Evolutionary conservation across 2,888 invertebrate species (phyloP).

Genomic region (Drosophila merina): DNA sequence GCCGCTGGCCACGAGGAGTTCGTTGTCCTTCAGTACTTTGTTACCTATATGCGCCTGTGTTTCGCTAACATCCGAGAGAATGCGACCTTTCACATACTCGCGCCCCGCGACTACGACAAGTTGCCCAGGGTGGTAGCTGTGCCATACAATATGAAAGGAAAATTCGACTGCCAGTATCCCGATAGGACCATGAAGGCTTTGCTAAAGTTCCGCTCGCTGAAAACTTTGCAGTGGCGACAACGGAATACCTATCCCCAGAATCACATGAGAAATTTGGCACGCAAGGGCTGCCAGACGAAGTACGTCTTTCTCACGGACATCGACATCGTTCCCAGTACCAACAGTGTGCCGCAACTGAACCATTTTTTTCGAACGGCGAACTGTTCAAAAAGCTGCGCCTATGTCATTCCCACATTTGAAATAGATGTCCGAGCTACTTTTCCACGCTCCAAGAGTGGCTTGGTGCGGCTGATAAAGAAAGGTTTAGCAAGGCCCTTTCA

Average conservation of each 20-base stretch:
- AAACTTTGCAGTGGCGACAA: constrained; percentile 89
- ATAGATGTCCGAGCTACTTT: constrained; percentile 91
- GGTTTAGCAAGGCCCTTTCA: constrained; percentile 95
- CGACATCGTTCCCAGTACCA: constrained; percentile 92
- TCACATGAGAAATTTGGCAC: constrained; percentile 93
- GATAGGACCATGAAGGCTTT: constrained; percentile 87
- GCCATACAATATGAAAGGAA: constrained; percentile 39
- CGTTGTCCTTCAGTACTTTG: constrained; percentile 89
- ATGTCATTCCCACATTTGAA: constrained; percentile 95
- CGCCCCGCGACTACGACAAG: constrained; percentile 85
- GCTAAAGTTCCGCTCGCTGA: constrained; percentile 86
- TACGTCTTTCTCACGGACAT: constrained; percentile 94
- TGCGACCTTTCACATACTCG: constrained; percentile 90
- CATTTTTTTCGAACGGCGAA: constrained; percentile 87
- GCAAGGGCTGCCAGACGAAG: constrained; percentile 92
- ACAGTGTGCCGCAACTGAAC: constrained; percentile 89
- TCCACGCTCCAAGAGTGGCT: constrained; percentile 91
- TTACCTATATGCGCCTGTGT: constrained; percentile 90
- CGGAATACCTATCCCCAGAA: constrained; percentile 94
- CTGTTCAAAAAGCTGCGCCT: constrained; percentile 89
- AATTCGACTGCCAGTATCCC: constrained; percentile 88
- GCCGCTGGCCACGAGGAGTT: constrained; percentile 92
- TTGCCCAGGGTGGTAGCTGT: constrained; percentile 71
- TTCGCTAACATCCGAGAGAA: constrained; percentile 89
- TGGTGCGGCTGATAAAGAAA: constrained; percentile 90